A percentile compares a stretch with the other conserved stretches of the same genome.
These are phyloP conservation scores for Myocastor coypus DNA, from an alignment of 2,113 vertebrate genomes.

Conservation along the genomic window DNA sequence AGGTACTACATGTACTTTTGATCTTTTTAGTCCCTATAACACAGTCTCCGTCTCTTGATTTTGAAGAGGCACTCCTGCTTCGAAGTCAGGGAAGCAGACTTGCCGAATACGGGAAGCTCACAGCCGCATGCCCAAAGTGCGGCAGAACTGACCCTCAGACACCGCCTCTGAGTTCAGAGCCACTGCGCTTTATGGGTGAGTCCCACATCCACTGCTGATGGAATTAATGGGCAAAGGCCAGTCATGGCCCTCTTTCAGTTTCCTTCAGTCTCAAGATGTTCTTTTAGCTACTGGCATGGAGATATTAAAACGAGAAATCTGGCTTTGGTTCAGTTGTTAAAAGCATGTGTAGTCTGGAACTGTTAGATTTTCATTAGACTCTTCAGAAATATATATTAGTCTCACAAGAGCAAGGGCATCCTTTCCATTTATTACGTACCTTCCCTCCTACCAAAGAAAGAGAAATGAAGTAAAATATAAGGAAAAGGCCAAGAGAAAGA, in stretches of 20 bases:
- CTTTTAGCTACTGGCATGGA: slow-evolving; percentile 79
- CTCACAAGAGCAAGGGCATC: slow-evolving; percentile 66
- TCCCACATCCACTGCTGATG: slow-evolving; percentile 48
- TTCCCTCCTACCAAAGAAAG: slow-evolving; percentile 52
- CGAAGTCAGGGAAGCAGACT: slow-evolving; percentile 20
- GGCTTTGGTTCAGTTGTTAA: slow-evolving; percentile 85
- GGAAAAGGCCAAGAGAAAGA: slow-evolving; percentile 53
- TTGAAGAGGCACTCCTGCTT: background rate
- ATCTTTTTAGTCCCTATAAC: background rate
- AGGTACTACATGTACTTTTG: background rate
- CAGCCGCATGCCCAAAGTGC: background rate
- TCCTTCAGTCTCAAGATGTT: slow-evolving; percentile 83
- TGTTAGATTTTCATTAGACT: slow-evolving; percentile 68
- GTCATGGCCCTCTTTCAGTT: slow-evolving; percentile 82
- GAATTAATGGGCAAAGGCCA: slow-evolving; percentile 77
- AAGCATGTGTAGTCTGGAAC: slow-evolving; percentile 84
- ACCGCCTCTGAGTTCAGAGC: slow-evolving; percentile 28
- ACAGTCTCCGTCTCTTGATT: background rate
- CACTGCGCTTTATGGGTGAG: background rate
- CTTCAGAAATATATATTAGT: slow-evolving; percentile 62
- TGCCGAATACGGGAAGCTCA: slow-evolving; percentile 8
- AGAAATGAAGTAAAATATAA: slow-evolving; percentile 66
- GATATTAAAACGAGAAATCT: slow-evolving; percentile 85
- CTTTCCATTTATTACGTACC: slow-evolving; percentile 63
- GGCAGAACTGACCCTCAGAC: slow-evolving; percentile 27